phyloP scores from a whole-genome alignment of 2,888 invertebrate species.

The Chalcosyrphus nemorum region DNA sequence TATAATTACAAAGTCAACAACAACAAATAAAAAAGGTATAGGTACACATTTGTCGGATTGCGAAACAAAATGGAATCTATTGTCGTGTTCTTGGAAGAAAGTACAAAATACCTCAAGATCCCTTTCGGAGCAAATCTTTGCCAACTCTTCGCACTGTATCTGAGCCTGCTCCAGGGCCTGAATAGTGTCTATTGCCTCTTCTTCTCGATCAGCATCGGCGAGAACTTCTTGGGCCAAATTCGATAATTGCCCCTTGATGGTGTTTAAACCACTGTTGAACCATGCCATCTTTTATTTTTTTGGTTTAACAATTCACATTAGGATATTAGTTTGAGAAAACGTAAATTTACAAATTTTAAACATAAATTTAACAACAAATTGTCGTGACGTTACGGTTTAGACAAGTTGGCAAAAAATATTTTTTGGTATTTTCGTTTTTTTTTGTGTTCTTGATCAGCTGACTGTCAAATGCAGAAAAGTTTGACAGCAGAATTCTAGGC shows the following conservation, averaged over 20 bases:
- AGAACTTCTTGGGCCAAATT: constrained; percentile 95
- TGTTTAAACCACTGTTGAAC: constrained; percentile 84
- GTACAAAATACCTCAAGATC: constrained; percentile 52
- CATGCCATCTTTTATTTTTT: constrained; percentile 85
- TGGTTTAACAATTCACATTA: constrained; percentile 41
- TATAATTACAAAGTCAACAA: constrained; percentile 22
- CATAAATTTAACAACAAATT: constrained; percentile 66
- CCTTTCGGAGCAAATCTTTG: constrained; percentile 57
- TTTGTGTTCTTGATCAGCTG: constrained; percentile 62
- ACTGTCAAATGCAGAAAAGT: constrained; percentile 45
- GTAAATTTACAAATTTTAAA: constrained; percentile 37
- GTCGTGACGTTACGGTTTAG: constrained; percentile 50
- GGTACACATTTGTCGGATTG: constrained; percentile 50
- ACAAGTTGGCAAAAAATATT: constrained; percentile 73
- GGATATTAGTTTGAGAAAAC: constrained; percentile 10
- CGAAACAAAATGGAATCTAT: constrained; percentile 10
- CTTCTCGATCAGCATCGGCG: constrained; percentile 87
- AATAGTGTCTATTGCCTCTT: constrained; percentile 78
- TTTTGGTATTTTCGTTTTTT: constrained; percentile 59
- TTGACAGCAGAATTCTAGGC: constrained; percentile 8
- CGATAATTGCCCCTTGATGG: constrained; percentile 93
- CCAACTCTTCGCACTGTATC: constrained; percentile 57
- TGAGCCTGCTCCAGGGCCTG: constrained; percentile 67
- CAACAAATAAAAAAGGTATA: constrained; percentile 31
- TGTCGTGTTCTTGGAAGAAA: not conserved